Evolutionary conservation across 2,888 invertebrate genomes (phyloP).

Genomic region (Conomelus anceps): DNA sequence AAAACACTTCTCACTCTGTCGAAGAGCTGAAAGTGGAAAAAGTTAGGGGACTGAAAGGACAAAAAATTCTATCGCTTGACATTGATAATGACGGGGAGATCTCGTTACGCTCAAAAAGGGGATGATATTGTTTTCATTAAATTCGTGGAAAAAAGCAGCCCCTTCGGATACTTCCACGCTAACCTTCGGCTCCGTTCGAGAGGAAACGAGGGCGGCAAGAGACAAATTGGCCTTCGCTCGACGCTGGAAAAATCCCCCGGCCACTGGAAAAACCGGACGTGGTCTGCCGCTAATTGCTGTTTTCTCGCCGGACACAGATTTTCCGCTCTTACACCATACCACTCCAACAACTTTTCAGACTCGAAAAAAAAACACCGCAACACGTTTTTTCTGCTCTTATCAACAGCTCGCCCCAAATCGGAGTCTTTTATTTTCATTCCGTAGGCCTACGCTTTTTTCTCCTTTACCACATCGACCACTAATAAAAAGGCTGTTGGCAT

Average conservation of each 20-base stretch:
- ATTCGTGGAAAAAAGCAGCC: conserved; percentile 1
- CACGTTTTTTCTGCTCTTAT: not conserved
- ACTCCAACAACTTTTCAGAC: not conserved
- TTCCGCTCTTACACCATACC: conserved; percentile 1
- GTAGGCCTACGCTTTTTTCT: not conserved
- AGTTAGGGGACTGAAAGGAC: not conserved
- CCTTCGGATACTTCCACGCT: not conserved
- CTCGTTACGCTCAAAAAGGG: not conserved
- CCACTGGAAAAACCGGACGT: conserved; percentile 9
- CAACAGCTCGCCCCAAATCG: not conserved
- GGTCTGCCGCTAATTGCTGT: conserved; percentile 11
- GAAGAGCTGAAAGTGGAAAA: not conserved
- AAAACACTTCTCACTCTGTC: not conserved
- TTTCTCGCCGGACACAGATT: conserved; percentile 10
- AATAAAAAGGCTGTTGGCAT: not conserved
- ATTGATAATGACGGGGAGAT: not conserved
- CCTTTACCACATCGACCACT: not conserved
- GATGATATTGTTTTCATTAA: conserved; percentile 13
- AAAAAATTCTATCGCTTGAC: conserved; percentile 7
- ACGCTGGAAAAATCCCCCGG: conserved; percentile 3
- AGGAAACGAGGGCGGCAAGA: not conserved
- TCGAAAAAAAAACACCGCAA: not conserved
- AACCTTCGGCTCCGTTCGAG: conserved; percentile 5
- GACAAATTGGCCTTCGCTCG: conserved; percentile 3
- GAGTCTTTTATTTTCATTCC: not conserved